Base-by-base conservation (phyloP, 2,888 invertebrate genomes). In the Napeogenes inachia region DNA sequence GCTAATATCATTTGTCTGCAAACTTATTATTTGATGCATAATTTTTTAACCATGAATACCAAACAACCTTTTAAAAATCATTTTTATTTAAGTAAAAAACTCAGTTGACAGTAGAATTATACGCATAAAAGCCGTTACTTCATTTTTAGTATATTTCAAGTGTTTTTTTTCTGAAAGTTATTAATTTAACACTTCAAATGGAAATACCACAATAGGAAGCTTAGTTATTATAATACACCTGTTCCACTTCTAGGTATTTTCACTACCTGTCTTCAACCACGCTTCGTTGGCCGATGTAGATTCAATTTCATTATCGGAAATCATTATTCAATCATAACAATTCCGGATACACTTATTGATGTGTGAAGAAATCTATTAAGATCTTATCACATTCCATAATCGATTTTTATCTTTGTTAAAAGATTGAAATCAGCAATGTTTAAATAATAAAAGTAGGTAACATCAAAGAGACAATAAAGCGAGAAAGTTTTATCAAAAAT, bases 171-270 rank as follows among this genome's bases (percentile, higher is more conserved):
- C 47, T 21, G 21, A 21, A 21, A 1, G 13, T 6, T 30, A 50
- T 10, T 4, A 21, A 50, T 30, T 30, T 21, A 12, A 50, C 6
- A 50, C 30, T 30, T 3, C 21, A 30, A 30, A 30, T 21, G 3
- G 2, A 6, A 2, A 47, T 8, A 6, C 30, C 30, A 30, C 50
- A 30, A 30, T 50, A 50, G 50, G 50, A 50, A 50, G 50, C 30
- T 30, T 2, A n/a, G 10, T 50, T 30, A 50, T 30, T 30, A 6
- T 21, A 50, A 30, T 50, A 56, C 54, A 56, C 58, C 56, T 66
- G 69, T 68, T 60, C 69, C 47, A 68, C 69, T 68, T 70, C 60
- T 45, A 57, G 54, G 30, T 60, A 65, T 67, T 69, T 71, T 69
- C 68, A 67, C 68, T 69, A 63, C 63, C 65, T 66, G 67, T 62